Evolutionary conservation across 2,888 invertebrate genomes (phyloP), one percentile per base, ranked within the genome.

Genomic region (Drosophila kokeensis): DNA sequence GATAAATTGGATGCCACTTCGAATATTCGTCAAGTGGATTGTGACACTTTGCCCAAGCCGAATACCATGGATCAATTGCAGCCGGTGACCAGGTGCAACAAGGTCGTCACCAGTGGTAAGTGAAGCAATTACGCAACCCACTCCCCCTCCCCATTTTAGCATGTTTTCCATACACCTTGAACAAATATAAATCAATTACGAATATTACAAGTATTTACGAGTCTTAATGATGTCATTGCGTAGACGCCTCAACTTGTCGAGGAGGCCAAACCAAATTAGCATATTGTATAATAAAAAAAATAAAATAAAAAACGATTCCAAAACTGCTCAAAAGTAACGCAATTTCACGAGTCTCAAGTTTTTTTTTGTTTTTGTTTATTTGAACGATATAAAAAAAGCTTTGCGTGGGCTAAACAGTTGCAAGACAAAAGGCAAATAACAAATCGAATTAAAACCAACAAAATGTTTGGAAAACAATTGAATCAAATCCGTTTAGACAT

Each of bases 1-100:
- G 92, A 92, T 0, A 84, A 81, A 38, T 74, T 92, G 52, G 91
- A 92, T 68, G 76, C 52, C 8, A 69, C 30, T n/a, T 88, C 83
- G 30, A 84, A 88, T 38, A 81, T 92, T 8, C 89, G 77, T 2
- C 66, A 79, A 18, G 92, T 93, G 45, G 92, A 92, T 52, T 92
- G 92, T 59, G 91, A 93, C 34, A 55, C 27, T 13, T 79, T 79
- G 49, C 48, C 83, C 6, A 90, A 78, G 40, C 89, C 89, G 2
- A 79, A 73, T 63, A 76, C 73, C 13, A 84, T 90, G 82, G 92
- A 92, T 8, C 81, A 85, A 62, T 67, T 87, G 67, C 73, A 91
- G 69, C 82, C 93, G 1, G 93, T 92, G 54, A 92, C 92, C 68
- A 92, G 75, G 64, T 92, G 92, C 80, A 93, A 92, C 74, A 92